Percentiles rank a stretch among this genome's conserved stretches.
Conservation (phyloP, 2,113 vertebrate genomes). For the Dipodomys merriami region DNA sequence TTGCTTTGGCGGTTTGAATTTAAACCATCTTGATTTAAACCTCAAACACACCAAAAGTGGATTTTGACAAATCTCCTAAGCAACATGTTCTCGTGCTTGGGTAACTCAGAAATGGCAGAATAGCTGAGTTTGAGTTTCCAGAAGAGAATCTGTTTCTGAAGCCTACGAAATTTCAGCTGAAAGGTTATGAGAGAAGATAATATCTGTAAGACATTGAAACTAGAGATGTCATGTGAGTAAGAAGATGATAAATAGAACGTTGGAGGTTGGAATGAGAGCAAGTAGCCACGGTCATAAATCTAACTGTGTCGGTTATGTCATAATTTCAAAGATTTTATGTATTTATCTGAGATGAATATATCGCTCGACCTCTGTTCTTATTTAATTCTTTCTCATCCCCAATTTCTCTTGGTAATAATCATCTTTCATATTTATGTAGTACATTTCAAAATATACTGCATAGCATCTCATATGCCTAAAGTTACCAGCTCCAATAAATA, state of each 20-base stretch:
- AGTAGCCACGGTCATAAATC: slow-evolving; percentile 12
- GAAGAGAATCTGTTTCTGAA: slow-evolving; percentile 63
- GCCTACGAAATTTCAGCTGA: slow-evolving; percentile 42
- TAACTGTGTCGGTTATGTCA: slow-evolving; percentile 12
- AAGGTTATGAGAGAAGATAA: slow-evolving; percentile 26
- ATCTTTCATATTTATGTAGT: slow-evolving; percentile 32
- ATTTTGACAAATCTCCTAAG: slow-evolving; percentile 59
- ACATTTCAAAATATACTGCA: slow-evolving; percentile 29
- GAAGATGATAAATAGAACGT: slow-evolving; percentile 58
- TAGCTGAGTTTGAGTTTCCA: slow-evolving; percentile 48
- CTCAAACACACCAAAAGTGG: slow-evolving; percentile 41
- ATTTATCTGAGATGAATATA: neutral
- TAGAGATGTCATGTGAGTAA: slow-evolving; percentile 46
- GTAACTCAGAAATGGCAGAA: slow-evolving; percentile 64
- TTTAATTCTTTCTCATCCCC: neutral
- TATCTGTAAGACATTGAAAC: slow-evolving; percentile 58
- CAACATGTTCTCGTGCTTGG: slow-evolving; percentile 27
- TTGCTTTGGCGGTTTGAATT: slow-evolving; percentile 49
- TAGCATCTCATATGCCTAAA: neutral
- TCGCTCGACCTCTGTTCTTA: slow-evolving; percentile 18
- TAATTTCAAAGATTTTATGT: slow-evolving; percentile 46
- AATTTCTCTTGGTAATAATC: slow-evolving; percentile 46
- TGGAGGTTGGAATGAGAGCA: slow-evolving; percentile 34
- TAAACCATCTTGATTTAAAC: slow-evolving; percentile 50
- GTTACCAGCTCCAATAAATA: slow-evolving; percentile 15